These are phyloP conservation scores for Periplaneta americana DNA, from an alignment of 1,140 invertebrate species.

Conservation along the genomic window DNA sequence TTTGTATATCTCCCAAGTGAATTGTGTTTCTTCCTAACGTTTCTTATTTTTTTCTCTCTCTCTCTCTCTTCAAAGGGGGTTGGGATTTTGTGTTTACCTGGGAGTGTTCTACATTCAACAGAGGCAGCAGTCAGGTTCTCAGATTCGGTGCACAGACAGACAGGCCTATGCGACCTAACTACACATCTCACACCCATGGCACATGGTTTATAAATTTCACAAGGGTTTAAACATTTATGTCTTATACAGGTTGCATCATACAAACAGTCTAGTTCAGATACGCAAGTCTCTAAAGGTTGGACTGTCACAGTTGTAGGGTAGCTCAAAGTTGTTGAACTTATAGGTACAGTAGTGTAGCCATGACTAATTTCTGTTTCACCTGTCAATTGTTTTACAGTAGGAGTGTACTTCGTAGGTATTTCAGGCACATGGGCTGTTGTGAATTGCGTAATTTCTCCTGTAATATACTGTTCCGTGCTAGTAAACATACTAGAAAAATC, in stretches of 20 bases:
- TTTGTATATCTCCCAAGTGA: slow-evolving; percentile 6
- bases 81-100: slow-evolving; percentile 45
- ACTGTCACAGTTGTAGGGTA: neutral
- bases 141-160: slow-evolving; percentile 44
- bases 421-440: too few species aligned
- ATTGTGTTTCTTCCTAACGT: neutral
- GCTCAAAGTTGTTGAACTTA: neutral
- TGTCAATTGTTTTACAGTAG: neutral
- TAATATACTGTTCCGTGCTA: too few species aligned
- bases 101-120: slow-evolving; percentile 45
- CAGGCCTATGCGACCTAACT: slow-evolving; percentile 41
- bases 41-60: too few species aligned
- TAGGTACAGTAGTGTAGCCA: neutral
- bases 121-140: slow-evolving; percentile 22
- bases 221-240: slow-evolving; percentile 48
- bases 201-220: slow-evolving; percentile 38
- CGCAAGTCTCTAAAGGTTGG: neutral
- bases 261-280: slow-evolving; percentile 38
- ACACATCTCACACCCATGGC: slow-evolving; percentile 35
- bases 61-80: neutral
- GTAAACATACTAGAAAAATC: too few species aligned
- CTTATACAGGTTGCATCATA: slow-evolving; percentile 46
- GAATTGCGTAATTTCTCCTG: too few species aligned
- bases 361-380: neutral
- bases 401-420: neutral